Evolutionary conservation across 2,888 invertebrate genomes (phyloP).

Genomic region (Drosophila neotestacea): DNA sequence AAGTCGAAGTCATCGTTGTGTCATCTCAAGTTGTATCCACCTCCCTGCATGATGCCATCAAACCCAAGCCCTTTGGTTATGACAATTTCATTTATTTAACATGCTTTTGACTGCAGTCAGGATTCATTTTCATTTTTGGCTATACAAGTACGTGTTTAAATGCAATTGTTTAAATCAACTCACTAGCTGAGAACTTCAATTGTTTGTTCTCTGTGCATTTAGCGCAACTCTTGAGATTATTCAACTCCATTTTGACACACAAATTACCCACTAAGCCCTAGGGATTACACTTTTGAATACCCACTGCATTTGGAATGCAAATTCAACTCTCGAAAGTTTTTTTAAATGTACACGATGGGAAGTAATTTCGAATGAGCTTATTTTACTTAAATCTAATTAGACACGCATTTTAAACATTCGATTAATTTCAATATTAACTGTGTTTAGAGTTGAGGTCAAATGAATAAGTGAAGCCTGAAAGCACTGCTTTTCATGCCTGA

Average conservation of each 20-base stretch:
- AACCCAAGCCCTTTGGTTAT: slow-evolving; percentile 56
- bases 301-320: too few relatives aligned
- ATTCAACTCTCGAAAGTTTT: too few relatives aligned
- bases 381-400: too few relatives aligned
- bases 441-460: background rate
- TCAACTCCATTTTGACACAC: background rate
- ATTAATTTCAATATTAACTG: too few relatives aligned
- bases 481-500: too few relatives aligned
- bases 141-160: slow-evolving; percentile 7
- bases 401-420: too few relatives aligned
- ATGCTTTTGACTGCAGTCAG: slow-evolving; percentile 56
- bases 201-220: slow-evolving; percentile 32
- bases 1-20: slow-evolving; percentile 36
- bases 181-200: slow-evolving; percentile 4
- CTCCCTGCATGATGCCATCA: slow-evolving; percentile 20
- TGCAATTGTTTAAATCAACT: slow-evolving; percentile 12
- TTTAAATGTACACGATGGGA: too few relatives aligned
- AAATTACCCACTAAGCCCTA: slow-evolving; percentile 6
- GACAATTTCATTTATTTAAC: slow-evolving; percentile 78
- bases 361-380: too few relatives aligned
- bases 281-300: background rate
- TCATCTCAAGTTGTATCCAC: slow-evolving; percentile 33
- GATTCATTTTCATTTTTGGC: slow-evolving; percentile 33
- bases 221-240: slow-evolving; percentile 3
- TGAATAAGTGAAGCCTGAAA: background rate